These are phyloP conservation scores for Penaeus indicus DNA, from an alignment of 1,140 invertebrate species.

Conservation along the genomic window DNA sequence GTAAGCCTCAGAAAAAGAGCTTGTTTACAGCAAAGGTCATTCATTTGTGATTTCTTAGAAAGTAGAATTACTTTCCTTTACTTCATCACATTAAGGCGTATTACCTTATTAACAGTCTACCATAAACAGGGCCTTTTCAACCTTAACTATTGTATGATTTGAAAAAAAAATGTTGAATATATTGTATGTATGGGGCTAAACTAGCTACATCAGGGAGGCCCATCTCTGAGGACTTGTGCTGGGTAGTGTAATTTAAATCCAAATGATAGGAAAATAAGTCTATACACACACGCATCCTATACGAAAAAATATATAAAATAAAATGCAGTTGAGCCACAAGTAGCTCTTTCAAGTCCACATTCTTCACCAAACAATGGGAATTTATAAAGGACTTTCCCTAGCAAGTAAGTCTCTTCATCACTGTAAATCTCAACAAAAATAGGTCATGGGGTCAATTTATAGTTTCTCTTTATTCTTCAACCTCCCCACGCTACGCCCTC, in stretches of 20 bases:
- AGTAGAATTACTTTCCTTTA: background rate
- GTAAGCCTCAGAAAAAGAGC: constrained; percentile 44
- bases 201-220: constrained; percentile 35
- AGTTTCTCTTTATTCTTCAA: constrained; percentile 5
- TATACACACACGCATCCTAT: background rate
- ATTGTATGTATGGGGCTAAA: constrained; percentile 35
- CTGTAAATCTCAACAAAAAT: constrained; percentile 13
- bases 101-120: background rate
- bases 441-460: background rate
- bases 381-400: constrained; percentile 21
- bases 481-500: background rate
- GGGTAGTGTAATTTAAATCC: background rate
- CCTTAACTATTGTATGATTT: constrained; percentile 50
- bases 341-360: background rate
- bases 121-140: constrained; percentile 44
- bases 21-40: constrained; percentile 27
- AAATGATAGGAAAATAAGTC: constrained; percentile 21
- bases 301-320: constrained; percentile 24
- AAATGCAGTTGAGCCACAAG: background rate
- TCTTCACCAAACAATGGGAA: constrained; percentile 21
- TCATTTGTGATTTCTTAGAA: background rate
- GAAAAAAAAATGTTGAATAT: constrained; percentile 38
- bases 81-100: constrained; percentile 21
- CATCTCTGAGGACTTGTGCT: constrained; percentile 41
- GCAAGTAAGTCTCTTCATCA: constrained; percentile 22